Evolutionary conservation across 2,888 invertebrate genomes (phyloP).

Genomic region (Muschampia plurimacula): DNA sequence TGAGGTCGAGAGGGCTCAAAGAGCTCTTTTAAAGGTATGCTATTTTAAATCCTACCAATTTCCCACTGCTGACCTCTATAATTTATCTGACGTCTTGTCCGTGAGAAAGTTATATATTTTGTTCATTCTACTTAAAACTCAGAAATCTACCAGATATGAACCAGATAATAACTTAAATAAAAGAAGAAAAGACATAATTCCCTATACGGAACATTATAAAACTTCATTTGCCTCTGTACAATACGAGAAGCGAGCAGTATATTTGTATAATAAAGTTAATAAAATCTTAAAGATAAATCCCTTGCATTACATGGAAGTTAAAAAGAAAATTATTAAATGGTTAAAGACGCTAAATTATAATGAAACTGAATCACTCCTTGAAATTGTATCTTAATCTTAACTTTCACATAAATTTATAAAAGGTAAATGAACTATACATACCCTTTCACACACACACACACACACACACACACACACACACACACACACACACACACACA

Average conservation of each 20-base stretch:
- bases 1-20: not conserved
- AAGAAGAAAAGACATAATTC: conserved; percentile 2
- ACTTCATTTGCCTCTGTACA: not conserved
- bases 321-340: not conserved
- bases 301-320: not conserved
- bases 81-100: not conserved
- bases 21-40: not conserved
- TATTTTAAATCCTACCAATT: not conserved
- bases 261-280: conserved; percentile 1
- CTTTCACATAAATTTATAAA: too few relatives aligned
- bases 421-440: too few relatives aligned
- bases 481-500: too few relatives aligned
- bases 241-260: not conserved
- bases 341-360: conserved; percentile 4
- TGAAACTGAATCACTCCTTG: too few relatives aligned
- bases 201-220: not conserved
- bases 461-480: too few relatives aligned
- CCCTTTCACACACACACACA: too few relatives aligned
- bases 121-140: not conserved
- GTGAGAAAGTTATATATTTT: not conserved
- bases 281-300: conserved; percentile 1
- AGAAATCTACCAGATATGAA: not conserved
- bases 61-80: not conserved
- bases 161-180: not conserved
- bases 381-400: not conserved